A percentile compares a stretch with the other conserved stretches of the same genome.
Conservation (phyloP, 2,797 vertebrate genomes). For the Otolemur crassicaudatus region DNA sequence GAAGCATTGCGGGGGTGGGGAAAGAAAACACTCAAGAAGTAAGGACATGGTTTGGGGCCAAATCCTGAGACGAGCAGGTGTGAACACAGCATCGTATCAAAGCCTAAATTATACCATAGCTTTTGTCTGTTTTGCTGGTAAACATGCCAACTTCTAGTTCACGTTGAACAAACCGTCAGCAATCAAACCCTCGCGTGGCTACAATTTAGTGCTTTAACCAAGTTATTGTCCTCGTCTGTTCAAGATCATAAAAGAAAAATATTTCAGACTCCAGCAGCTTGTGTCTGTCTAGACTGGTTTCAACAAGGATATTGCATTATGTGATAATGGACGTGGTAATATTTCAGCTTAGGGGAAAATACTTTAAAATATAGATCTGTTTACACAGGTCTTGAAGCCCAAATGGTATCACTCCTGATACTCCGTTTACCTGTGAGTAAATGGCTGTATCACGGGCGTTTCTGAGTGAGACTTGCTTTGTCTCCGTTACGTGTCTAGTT, state of each 20-base stretch:
- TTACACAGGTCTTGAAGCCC: constrained; percentile 7
- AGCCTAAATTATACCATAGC: not conserved
- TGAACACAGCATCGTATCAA: not conserved
- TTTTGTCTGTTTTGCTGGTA: constrained; percentile 52
- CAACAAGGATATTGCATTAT: constrained; percentile 64
- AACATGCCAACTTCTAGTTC: constrained; percentile 30
- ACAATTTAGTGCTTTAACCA: constrained; percentile 24
- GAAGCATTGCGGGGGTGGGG: not conserved
- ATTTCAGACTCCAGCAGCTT: constrained; percentile 56
- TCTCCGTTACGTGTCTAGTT: not conserved
- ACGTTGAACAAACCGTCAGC: not conserved
- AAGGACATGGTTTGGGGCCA: not conserved
- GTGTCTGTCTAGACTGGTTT: constrained; percentile 77
- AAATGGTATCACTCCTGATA: constrained; percentile 24
- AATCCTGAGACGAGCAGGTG: not conserved
- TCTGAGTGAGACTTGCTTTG: constrained; percentile 5
- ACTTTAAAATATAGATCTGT: constrained; percentile 48
- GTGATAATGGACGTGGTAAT: constrained; percentile 63
- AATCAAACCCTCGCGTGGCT: constrained; percentile 51
- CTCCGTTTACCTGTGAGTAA: not conserved
- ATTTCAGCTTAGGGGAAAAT: constrained; percentile 54
- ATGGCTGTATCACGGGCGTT: not conserved
- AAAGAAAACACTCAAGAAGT: not conserved
- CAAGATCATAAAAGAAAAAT: constrained; percentile 59
- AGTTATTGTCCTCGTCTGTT: constrained; percentile 44